Evolutionary conservation across 2,888 invertebrate species (phyloP), one percentile per base, ranked within the genome.

Genomic region (Ommatoiulus sabulosus): DNA sequence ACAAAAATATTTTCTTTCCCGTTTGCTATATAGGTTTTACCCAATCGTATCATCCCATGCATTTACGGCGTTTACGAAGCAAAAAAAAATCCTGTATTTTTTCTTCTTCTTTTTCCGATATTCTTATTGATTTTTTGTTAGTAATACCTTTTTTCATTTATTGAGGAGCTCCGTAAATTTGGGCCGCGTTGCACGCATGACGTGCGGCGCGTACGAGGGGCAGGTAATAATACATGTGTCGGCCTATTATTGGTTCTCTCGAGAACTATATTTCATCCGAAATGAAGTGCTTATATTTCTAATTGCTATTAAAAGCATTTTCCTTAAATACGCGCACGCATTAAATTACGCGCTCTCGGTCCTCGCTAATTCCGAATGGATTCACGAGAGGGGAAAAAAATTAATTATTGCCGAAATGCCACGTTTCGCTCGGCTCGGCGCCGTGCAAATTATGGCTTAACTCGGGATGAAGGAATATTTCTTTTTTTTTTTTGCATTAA

Each of bases 231-330:
- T 72, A 24, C 72, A 72, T 72, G 72, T 72, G 24, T 72, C 72
- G 72, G 24, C 72, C 72, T 72, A 72, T 72, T 72, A 72, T 72
- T 72, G 72, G 72, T n/a, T 72, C 72, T 72, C 72, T 4, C 72
- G 72, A 72, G 72, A 24, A 72, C 72, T 72, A 72, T 72, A 72
- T 72, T 24, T 72, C 72, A 72, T 24, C 72, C 72, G 72, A 24
- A 72, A 72, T 72, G 72, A 72, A 72, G 72, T 72, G 72, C 72
- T 72, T 72, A 72, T 72, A 72, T 72, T 72, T 72, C 72, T 72
- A 72, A 72, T 72, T 72, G 72, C 72, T 72, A 72, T 72, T 72
- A 72, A 72, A 72, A 72, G 72, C 72, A 72, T 72, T 72, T 72
- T 72, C 72, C 72, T 72, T 72, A 72, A 72, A 72, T 72, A 72